Evolutionary conservation across 2,888 invertebrate species (phyloP), one percentile per base, ranked within the genome.

Genomic region (Argyresthia albistria): DNA sequence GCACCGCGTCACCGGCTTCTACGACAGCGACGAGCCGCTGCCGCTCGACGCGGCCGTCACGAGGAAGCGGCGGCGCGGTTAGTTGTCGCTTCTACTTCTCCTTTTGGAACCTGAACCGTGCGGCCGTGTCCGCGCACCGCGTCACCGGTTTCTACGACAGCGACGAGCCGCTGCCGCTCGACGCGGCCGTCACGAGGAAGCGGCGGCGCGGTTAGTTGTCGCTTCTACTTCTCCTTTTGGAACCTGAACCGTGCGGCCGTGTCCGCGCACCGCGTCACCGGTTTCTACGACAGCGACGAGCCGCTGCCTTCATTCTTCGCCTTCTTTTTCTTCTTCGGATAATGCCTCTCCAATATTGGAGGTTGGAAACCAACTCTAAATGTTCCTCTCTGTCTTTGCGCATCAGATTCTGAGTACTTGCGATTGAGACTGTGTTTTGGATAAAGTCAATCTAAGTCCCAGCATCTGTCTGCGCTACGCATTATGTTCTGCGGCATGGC

Each of bases 211-310:
- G 57, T 25, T 6, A 39, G 53, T 42, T 8, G 1, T 4, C 39
- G 1, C 39, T 39, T n/a, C 39, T n/a, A 39, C 39, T n/a, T n/a
- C n/a, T n/a, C n/a, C n/a, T n/a, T n/a, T n/a, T 97, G 12, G 6
- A 96, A 95, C 74, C 83, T 96, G 52, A 96, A 95, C 77, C 88
- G 91, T 25, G 88, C 90, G 36, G 91, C 92, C 14, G 95, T 97
- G 12, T 87, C 92, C 50, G 92, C 95, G 8, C 91, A 93, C 67
- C 94, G 96, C 74, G 93, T 95, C 96, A 95, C 77, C 0, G 58
- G 68, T 0, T 80, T 79, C 64, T 87, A 84, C 64, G 70, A 82
- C 57, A 76, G 81, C 0, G 86, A 84, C 51, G 82, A 86, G 0
- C 80, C 83, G 0, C 56, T 80, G 56, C 80, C 81, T n/a, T n/a